Percentiles rank a stretch among this genome's conserved stretches.
phyloP scores from a whole-genome alignment of 1,140 invertebrate species.

The Elysia chlorotica region DNA sequence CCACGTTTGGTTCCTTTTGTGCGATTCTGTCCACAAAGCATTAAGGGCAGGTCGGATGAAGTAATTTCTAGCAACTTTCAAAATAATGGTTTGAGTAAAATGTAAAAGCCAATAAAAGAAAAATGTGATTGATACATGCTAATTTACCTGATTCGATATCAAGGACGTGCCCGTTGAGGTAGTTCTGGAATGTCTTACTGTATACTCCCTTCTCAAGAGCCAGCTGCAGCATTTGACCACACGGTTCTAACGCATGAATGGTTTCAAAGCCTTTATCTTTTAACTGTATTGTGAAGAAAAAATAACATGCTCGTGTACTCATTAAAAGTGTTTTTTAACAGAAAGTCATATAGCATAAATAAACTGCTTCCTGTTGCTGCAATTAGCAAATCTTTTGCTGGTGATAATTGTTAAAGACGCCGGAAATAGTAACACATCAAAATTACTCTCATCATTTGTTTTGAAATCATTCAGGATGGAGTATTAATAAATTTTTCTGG shows the following conservation, averaged over 20 bases:
- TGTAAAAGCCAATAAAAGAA: too few relatives aligned
- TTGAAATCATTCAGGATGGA: too few relatives aligned
- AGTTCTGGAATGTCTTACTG: neutral
- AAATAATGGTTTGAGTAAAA: too few relatives aligned
- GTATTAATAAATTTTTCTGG: too few relatives aligned
- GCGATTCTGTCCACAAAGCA: too few relatives aligned
- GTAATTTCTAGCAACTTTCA: too few relatives aligned
- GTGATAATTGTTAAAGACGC: neutral
- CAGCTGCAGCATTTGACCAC: neutral
- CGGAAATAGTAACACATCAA: neutral
- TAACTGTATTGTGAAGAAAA: neutral
- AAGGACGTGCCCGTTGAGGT: neutral
- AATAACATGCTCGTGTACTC: neutral
- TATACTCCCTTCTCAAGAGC: neutral
- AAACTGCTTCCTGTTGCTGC: too few relatives aligned
- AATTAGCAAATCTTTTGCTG: neutral
- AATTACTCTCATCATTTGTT: too few relatives aligned
- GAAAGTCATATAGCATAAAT: neutral
- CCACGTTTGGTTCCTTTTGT: too few relatives aligned
- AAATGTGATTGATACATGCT: too few relatives aligned
- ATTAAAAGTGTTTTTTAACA: neutral
- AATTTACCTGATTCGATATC: neutral
- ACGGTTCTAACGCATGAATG: neutral
- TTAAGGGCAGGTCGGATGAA: too few relatives aligned
- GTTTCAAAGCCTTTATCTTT: neutral